Percentiles rank a stretch among this genome's conserved stretches.
Evolutionary conservation across 2,113 vertebrate genomes (phyloP).

Genomic region (Pristiophorus japonicus): DNA sequence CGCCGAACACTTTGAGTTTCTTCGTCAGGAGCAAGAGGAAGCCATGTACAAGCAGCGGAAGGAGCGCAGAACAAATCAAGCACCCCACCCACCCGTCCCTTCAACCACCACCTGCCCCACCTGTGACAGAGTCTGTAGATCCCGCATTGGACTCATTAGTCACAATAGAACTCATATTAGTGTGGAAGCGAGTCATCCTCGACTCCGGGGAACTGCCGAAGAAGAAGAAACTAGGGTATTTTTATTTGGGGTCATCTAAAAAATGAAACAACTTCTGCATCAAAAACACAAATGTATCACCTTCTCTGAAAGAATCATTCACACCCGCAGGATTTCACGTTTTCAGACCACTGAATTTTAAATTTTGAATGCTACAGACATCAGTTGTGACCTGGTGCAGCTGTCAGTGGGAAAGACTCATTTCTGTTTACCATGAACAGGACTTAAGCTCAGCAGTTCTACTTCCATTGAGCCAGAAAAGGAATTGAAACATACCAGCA

Average conservation of each 20-base stretch:
- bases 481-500: neutral
- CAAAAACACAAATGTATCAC: neutral
- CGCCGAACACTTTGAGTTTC: no score
- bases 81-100: no score
- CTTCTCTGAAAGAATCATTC: neutral
- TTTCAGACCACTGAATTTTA: neutral
- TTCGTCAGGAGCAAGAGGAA: no score
- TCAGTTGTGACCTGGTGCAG: neutral
- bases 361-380: neutral
- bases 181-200: no score
- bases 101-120: no score
- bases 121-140: no score
- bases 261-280: neutral
- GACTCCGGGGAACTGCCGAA: no score
- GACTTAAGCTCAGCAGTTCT: neutral
- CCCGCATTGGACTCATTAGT: no score
- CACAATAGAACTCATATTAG: no score
- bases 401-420: neutral
- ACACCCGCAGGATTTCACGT: no score
- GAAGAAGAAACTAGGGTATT: neutral
- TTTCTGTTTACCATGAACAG: neutral
- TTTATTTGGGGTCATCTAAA: neutral
- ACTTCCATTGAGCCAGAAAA: neutral
- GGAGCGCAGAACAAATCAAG: no score
- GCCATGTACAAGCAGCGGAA: no score